phyloP scores from a whole-genome alignment of 92 coral and sea anemone species.

The Actinostola sp. region DNA sequence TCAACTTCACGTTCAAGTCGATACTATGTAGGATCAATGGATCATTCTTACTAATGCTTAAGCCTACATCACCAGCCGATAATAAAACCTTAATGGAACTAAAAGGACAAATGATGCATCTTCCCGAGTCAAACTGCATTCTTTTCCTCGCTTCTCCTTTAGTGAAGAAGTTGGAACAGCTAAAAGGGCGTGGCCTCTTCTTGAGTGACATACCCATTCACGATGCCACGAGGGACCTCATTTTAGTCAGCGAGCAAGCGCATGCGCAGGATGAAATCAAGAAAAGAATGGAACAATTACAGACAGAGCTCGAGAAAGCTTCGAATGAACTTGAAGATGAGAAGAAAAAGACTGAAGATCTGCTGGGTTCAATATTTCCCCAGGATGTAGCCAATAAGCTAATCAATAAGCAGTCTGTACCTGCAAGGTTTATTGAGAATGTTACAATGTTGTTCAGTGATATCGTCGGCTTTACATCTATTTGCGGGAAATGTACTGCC shows the following conservation, averaged over 20 bases:
- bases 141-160: conserved; percentile 86
- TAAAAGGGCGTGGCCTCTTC: conserved; percentile 78
- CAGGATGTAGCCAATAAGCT: conserved; percentile 81
- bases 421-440: conserved; percentile 78
- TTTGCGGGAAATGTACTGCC: conserved; percentile 81
- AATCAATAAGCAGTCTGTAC: conserved; percentile 75
- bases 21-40: conserved; percentile 71
- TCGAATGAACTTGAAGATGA: conserved; percentile 76
- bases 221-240: conserved; percentile 86
- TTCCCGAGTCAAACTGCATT: conserved; percentile 77
- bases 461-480: conserved; percentile 90
- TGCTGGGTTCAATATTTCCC: conserved; percentile 84
- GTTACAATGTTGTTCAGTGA: conserved; percentile 91
- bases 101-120: conserved; percentile 86
- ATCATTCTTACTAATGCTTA: conserved; percentile 68
- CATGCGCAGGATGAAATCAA: conserved; percentile 83
- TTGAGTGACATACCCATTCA: conserved; percentile 91
- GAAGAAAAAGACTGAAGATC: conserved; percentile 85
- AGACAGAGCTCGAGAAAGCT: conserved; percentile 72
- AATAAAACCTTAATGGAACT: conserved; percentile 58
- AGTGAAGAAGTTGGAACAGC: conserved; percentile 77
- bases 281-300: conserved; percentile 77
- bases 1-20: conserved; percentile 60
- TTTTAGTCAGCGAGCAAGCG: conserved; percentile 88
- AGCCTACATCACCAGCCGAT: conserved; percentile 35